A percentile compares a stretch with the other conserved stretches of the same genome.
Evolutionary conservation across 1,140 invertebrate species (phyloP).

Genomic region (Cherax destructor): DNA sequence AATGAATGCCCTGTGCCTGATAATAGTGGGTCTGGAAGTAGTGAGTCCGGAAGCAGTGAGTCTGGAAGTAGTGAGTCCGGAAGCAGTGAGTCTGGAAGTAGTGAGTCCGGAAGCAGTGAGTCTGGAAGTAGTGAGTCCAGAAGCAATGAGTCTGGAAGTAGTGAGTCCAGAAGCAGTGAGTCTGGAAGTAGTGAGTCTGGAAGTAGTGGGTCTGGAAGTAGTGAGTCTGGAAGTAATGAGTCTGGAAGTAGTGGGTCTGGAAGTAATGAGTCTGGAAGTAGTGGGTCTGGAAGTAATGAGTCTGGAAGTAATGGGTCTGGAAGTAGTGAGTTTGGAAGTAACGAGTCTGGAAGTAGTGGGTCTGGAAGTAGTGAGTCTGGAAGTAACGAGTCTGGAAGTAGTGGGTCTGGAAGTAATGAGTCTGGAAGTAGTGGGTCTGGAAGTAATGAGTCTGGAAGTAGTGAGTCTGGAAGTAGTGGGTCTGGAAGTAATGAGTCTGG

Average conservation of each 20-base stretch:
- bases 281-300: too few relatives aligned
- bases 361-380: too few relatives aligned
- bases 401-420: not conserved
- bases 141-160: not conserved
- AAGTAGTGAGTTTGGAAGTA: too few relatives aligned
- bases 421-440: not conserved
- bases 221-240: too few relatives aligned
- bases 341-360: too few relatives aligned
- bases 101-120: not conserved
- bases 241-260: too few relatives aligned
- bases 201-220: not conserved
- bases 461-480: not conserved
- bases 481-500: conserved; percentile 20
- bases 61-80: not conserved
- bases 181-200: not conserved
- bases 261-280: too few relatives aligned
- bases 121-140: not conserved
- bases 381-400: too few relatives aligned
- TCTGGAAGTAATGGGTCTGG: too few relatives aligned
- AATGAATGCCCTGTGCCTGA: too few relatives aligned
- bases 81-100: not conserved
- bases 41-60: not conserved
- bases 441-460: not conserved
- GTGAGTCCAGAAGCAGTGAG: too few relatives aligned
- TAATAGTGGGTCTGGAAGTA: not conserved